Conservation (phyloP, 2,113 vertebrate species). For the Notechis scutatus region DNA sequence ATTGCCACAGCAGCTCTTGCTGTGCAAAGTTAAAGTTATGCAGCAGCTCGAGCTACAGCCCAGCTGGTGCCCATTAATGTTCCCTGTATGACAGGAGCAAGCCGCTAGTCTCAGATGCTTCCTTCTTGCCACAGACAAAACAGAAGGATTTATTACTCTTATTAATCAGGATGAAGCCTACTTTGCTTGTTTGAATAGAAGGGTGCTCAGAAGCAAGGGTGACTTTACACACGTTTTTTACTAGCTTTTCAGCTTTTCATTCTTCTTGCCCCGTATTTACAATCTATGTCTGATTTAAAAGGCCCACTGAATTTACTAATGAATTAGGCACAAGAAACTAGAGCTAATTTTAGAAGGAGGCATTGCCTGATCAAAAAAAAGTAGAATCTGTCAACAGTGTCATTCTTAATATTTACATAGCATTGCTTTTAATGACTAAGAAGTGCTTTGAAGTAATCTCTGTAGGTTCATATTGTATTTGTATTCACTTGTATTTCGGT, state of each 20-base stretch:
- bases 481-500: background rate
- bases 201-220: background rate
- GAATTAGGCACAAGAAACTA: background rate
- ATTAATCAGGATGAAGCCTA: slow-evolving; percentile 36
- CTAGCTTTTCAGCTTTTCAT: background rate
- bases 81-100: slow-evolving; percentile 47
- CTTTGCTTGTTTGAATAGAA: slow-evolving; percentile 34
- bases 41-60: slow-evolving; percentile 63
- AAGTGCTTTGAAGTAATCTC: background rate
- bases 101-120: slow-evolving; percentile 48
- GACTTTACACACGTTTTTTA: background rate
- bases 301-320: background rate
- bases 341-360: background rate
- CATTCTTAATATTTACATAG: background rate
- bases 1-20: slow-evolving; percentile 59
- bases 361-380: background rate
- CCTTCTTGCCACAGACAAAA: slow-evolving; percentile 48
- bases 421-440: background rate
- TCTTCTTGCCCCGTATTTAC: background rate
- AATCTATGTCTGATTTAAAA: background rate
- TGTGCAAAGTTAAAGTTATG: slow-evolving; percentile 61
- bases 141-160: slow-evolving; percentile 44
- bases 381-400: background rate
- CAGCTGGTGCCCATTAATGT: slow-evolving; percentile 71
- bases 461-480: background rate